Conservation (phyloP, 2,113 vertebrate species). For the Varanus salvator region DNA sequence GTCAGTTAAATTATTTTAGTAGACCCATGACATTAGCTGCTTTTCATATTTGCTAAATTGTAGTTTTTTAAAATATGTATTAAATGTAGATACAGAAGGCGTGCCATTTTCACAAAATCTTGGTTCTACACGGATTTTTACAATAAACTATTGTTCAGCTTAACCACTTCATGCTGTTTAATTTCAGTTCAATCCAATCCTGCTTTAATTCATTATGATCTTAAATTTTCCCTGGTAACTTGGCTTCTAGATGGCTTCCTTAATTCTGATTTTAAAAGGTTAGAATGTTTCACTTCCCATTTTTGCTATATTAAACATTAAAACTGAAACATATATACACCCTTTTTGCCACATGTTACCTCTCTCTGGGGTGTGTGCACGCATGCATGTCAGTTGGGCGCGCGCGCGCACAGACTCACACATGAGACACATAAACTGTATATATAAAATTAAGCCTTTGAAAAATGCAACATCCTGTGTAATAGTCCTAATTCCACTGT, state of each 20-base stretch:
- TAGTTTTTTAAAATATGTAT: conserved; percentile 53
- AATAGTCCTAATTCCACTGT: conserved; percentile 4
- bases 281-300: background rate
- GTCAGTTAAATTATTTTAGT: conserved; percentile 37
- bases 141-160: background rate
- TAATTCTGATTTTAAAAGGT: conserved; percentile 21
- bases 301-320: background rate
- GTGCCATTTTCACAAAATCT: conserved; percentile 39
- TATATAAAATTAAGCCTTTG: background rate
- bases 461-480: background rate
- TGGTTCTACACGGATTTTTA: conserved; percentile 23
- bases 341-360: conserved; percentile 25
- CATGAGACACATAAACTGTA: background rate
- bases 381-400: background rate
- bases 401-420: background rate
- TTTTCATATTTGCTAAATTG: conserved; percentile 38
- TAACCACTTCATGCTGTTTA: background rate
- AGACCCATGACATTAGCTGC: conserved; percentile 44
- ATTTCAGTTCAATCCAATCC: conserved; percentile 50
- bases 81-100: conserved; percentile 50
- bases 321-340: background rate
- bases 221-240: conserved; percentile 61
- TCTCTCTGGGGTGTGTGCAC: background rate
- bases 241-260: conserved; percentile 57
- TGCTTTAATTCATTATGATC: conserved; percentile 52